A percentile compares a stretch with the other conserved stretches of the same genome.
Evolutionary conservation across 2,888 invertebrate species (phyloP).

Genomic region (Cacoxenus indagator): DNA sequence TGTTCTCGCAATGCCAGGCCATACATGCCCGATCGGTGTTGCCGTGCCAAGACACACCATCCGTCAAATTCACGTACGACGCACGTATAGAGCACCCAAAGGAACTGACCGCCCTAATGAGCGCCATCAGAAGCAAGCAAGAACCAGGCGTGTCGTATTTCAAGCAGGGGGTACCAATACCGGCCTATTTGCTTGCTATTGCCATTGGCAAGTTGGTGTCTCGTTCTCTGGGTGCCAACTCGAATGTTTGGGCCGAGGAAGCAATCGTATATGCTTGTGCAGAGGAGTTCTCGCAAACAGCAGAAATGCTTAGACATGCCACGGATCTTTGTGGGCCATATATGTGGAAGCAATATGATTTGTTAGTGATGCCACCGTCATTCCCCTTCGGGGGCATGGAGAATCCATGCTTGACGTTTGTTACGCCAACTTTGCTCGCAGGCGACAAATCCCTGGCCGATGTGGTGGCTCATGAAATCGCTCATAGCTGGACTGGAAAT

Average conservation of each 20-base stretch:
- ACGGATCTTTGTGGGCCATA: slow-evolving; percentile 90
- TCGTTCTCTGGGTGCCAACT: slow-evolving; percentile 81
- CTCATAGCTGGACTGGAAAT: slow-evolving; percentile 97
- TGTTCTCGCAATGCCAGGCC: slow-evolving; percentile 89
- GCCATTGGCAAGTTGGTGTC: slow-evolving; percentile 87
- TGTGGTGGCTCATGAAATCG: slow-evolving; percentile 95
- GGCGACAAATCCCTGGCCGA: slow-evolving; percentile 91
- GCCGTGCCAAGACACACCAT: slow-evolving; percentile 94
- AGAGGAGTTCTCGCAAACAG: slow-evolving; percentile 91
- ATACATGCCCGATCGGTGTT: slow-evolving; percentile 91
- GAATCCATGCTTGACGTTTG: slow-evolving; percentile 95
- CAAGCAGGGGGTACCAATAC: slow-evolving; percentile 85
- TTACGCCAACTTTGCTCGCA: slow-evolving; percentile 92
- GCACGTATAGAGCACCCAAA: slow-evolving; percentile 81
- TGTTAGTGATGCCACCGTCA: slow-evolving; percentile 87
- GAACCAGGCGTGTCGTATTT: slow-evolving; percentile 74
- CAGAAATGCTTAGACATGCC: slow-evolving; percentile 84
- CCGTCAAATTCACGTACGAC: slow-evolving; percentile 87
- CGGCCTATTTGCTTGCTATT: slow-evolving; percentile 90
- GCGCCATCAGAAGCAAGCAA: slow-evolving; percentile 77
- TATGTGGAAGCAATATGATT: slow-evolving; percentile 91
- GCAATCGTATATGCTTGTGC: slow-evolving; percentile 86
- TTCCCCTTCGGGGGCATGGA: slow-evolving; percentile 99
- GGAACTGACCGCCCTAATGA: slow-evolving; percentile 88
- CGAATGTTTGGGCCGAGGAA: slow-evolving; percentile 91